Percentiles rank a stretch among this genome's conserved stretches.
Conservation (phyloP, 92 coral and sea anemone species). For the Pocillopora meandrina region DNA sequence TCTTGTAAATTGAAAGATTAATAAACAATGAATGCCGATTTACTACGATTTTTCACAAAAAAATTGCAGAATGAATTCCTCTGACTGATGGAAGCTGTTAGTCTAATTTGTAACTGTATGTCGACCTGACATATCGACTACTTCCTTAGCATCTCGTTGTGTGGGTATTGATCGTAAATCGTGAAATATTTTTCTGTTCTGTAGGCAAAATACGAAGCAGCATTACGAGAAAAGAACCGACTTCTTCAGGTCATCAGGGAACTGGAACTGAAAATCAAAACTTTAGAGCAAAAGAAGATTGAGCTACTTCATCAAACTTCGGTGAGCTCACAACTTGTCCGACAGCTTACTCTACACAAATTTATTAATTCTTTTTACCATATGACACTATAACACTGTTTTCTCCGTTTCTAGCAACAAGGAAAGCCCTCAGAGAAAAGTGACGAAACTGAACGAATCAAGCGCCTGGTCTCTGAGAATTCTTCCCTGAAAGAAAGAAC, state of each 20-base stretch:
- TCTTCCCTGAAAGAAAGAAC: slow-evolving; percentile 31
- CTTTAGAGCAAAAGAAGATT: slow-evolving; percentile 61
- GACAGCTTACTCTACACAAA: too few species aligned
- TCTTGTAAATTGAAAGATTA: too few species aligned
- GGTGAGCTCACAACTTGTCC: neutral
- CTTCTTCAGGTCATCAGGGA: slow-evolving; percentile 67
- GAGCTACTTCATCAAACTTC: slow-evolving; percentile 24
- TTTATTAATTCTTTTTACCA: neutral
- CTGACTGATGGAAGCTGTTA: too few species aligned
- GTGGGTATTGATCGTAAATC: neutral
- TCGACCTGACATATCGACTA: too few species aligned
- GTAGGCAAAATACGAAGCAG: slow-evolving; percentile 66
- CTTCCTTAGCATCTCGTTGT: too few species aligned
- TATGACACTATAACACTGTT: neutral
- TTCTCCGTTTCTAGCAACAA: slow-evolving; percentile 9
- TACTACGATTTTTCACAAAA: too few species aligned
- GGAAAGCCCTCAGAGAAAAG: slow-evolving; percentile 41
- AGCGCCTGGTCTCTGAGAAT: slow-evolving; percentile 65
- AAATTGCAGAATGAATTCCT: too few species aligned
- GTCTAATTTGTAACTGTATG: too few species aligned
- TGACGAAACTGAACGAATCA: slow-evolving; percentile 52
- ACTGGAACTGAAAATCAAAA: slow-evolving; percentile 61
- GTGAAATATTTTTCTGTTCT: neutral
- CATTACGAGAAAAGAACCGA: slow-evolving; percentile 63
- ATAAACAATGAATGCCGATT: too few species aligned